A percentile compares a stretch with the other conserved stretches of the same genome.
These are phyloP conservation scores for Tortricodes alternella DNA, from an alignment of 2,888 invertebrate genomes.

Conservation along the genomic window DNA sequence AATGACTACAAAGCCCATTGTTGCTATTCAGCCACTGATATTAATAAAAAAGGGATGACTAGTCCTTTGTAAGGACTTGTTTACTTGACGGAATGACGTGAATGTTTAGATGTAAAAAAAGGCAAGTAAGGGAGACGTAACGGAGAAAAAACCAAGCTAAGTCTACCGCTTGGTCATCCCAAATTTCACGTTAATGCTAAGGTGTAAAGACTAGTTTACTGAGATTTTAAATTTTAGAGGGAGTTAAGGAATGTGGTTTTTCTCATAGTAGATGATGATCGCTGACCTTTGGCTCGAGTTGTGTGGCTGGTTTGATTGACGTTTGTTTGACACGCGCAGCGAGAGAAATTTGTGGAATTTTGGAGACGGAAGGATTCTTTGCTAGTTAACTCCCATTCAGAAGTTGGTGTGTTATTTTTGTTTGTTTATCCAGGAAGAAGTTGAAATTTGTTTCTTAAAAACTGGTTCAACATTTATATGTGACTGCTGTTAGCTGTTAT, in stretches of 20 bases:
- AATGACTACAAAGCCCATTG: conserved; percentile 75
- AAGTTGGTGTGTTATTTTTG: conserved; percentile 37
- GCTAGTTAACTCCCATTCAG: conserved; percentile 36
- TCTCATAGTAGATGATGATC: conserved; percentile 63
- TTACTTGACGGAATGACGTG: conserved; percentile 73
- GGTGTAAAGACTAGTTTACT: conserved; percentile 42
- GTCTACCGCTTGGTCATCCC: conserved; percentile 37
- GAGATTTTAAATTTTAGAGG: conserved; percentile 34
- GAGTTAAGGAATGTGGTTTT: conserved; percentile 37
- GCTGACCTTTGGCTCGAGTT: conserved; percentile 72
- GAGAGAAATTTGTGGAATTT: conserved; percentile 69
- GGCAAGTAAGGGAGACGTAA: conserved; percentile 50
- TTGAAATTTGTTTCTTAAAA: too few species aligned
- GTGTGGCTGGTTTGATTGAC: conserved; percentile 75
- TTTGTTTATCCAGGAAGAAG: conserved; percentile 19
- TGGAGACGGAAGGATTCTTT: conserved; percentile 48
- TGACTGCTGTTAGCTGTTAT: too few species aligned
- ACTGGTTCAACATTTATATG: too few species aligned
- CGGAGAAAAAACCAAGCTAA: conserved; percentile 46
- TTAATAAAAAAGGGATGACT: conserved; percentile 77
- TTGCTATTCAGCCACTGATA: conserved; percentile 72
- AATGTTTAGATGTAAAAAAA: conserved; percentile 72
- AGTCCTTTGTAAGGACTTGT: conserved; percentile 68
- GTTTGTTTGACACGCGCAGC: conserved; percentile 67
- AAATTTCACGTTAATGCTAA: conserved; percentile 38